phyloP scores from a whole-genome alignment of 2,797 vertebrate genomes.

The Peromyscus melanophrys region DNA sequence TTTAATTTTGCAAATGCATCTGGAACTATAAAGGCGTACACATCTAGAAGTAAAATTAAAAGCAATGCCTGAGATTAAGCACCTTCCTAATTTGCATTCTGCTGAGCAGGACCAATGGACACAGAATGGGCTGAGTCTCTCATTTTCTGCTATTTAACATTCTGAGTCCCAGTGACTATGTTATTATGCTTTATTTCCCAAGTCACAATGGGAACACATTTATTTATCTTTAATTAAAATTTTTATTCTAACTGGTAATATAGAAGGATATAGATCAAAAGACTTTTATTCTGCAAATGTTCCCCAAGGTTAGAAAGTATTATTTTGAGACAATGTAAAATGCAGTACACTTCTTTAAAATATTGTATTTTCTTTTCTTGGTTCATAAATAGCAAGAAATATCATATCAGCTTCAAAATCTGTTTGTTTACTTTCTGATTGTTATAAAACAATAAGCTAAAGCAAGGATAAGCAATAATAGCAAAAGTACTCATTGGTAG shows the following conservation, averaged over 20 bases:
- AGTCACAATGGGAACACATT: constrained; percentile 29
- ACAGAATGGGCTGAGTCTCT: neutral
- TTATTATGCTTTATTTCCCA: constrained; percentile 29
- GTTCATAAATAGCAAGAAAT: neutral
- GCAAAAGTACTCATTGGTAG: neutral
- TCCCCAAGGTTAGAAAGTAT: neutral
- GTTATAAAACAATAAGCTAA: constrained; percentile 32
- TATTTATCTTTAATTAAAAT: constrained; percentile 77
- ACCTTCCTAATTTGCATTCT: constrained; percentile 79
- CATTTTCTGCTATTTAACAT: constrained; percentile 31
- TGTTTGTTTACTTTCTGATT: constrained; percentile 2
- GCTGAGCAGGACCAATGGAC: constrained; percentile 65
- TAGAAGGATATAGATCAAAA: constrained; percentile 20
- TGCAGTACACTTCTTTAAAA: neutral
- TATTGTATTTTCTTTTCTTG: neutral
- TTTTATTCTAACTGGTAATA: constrained; percentile 49
- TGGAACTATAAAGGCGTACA: constrained; percentile 62
- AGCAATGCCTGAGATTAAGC: constrained; percentile 70
- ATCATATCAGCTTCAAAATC: neutral
- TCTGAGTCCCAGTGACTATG: constrained; percentile 24
- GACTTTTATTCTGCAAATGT: constrained; percentile 13
- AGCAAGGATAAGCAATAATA: constrained; percentile 30
- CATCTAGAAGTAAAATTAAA: constrained; percentile 79
- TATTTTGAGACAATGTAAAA: neutral
- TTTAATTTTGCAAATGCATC: constrained; percentile 86